Conservation (phyloP, 2,888 invertebrate species). For the Eurytoma californica region DNA sequence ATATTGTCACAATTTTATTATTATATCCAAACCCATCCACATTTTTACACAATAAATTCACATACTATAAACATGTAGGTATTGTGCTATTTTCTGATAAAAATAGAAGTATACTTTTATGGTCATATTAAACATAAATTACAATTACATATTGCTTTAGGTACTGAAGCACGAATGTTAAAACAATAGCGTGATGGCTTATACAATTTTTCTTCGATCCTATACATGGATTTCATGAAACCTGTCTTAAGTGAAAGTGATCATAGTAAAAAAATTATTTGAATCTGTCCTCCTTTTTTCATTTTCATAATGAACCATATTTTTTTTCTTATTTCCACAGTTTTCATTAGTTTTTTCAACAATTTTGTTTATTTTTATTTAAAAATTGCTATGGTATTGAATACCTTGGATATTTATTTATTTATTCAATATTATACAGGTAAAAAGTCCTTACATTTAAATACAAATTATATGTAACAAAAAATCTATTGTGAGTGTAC, state of each 20-base stretch:
- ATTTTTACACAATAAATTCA: neutral
- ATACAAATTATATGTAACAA: too few species aligned
- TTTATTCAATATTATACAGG: too few species aligned
- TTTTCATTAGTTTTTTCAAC: conserved; percentile 18
- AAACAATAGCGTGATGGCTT: conserved; percentile 34
- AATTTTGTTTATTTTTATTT: conserved; percentile 29
- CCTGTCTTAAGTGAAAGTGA: neutral
- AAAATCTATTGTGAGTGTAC: conserved; percentile 55
- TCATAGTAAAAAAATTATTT: conserved; percentile 4
- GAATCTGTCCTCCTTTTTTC: conserved; percentile 21
- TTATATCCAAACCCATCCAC: conserved; percentile 12
- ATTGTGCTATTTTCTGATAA: conserved; percentile 17
- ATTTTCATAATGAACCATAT: neutral
- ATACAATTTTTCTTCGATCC: conserved; percentile 46
- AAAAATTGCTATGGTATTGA: neutral
- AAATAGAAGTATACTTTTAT: conserved; percentile 24
- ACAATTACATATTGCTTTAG: conserved; percentile 38
- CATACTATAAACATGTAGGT: neutral
- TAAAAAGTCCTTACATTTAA: too few species aligned
- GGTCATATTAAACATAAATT: conserved; percentile 32
- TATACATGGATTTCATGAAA: conserved; percentile 14
- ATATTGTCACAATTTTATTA: conserved; percentile 51
- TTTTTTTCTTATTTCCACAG: conserved; percentile 22
- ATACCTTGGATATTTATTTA: too few species aligned
- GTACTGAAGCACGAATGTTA: conserved; percentile 29